Percentiles rank a stretch among this genome's conserved stretches.
Conservation (phyloP, 2,888 invertebrate genomes). For the Nemapogon koenigi region DNA sequence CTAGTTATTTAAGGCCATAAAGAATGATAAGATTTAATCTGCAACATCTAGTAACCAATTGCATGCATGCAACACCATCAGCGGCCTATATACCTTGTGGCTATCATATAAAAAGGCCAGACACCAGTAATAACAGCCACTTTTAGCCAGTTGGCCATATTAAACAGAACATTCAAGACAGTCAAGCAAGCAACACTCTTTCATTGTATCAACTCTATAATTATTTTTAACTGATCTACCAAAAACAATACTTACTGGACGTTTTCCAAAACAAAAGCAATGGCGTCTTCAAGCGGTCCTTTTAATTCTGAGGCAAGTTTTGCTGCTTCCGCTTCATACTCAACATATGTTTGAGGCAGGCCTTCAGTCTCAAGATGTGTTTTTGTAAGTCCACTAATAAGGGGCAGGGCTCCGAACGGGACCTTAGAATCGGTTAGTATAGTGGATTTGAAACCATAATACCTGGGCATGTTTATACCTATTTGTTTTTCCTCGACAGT, state of each 20-base stretch:
- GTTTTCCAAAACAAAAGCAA: constrained; percentile 67
- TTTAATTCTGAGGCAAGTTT: constrained; percentile 58
- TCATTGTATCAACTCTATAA: too few species aligned
- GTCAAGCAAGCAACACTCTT: too few species aligned
- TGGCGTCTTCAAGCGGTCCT: constrained; percentile 66
- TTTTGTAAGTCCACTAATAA: constrained; percentile 79
- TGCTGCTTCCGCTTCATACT: constrained; percentile 48
- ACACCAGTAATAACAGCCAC: too few species aligned
- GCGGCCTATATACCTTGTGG: too few species aligned
- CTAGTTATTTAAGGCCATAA: too few species aligned
- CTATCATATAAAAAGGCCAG: too few species aligned
- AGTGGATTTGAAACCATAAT: constrained; percentile 77
- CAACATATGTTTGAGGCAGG: constrained; percentile 67
- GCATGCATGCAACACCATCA: too few species aligned
- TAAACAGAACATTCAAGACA: too few species aligned
- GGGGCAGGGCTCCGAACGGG: constrained; percentile 73
- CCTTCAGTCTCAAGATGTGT: constrained; percentile 70
- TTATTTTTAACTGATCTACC: too few species aligned
- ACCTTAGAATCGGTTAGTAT: constrained; percentile 64
- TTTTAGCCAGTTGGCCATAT: too few species aligned
- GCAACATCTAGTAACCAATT: too few species aligned
- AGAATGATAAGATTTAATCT: too few species aligned
- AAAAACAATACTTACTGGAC: constrained; percentile 66
- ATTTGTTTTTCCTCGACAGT: constrained; percentile 87
- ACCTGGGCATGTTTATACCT: constrained; percentile 81